Percentiles rank a stretch among this genome's conserved stretches.
phyloP scores from a whole-genome alignment of 2,113 vertebrate genomes.

The Progne subis region DNA sequence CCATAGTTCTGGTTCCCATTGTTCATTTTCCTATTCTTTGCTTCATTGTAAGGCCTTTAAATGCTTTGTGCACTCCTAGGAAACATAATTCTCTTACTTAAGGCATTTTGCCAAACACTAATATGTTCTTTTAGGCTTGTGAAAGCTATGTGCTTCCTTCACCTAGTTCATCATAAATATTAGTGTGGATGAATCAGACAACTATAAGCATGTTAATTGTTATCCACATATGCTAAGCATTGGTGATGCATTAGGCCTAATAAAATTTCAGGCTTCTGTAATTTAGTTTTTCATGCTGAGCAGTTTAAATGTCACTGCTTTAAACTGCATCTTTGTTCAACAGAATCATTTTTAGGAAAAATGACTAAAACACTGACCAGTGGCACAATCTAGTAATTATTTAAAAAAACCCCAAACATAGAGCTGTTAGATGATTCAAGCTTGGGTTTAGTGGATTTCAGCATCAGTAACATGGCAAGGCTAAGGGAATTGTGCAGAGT shows the following conservation, averaged over 20 bases:
- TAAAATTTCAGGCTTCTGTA: background rate
- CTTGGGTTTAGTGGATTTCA: background rate
- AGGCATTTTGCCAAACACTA: background rate
- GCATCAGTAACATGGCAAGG: background rate
- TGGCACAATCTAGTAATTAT: background rate
- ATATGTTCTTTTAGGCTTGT: background rate
- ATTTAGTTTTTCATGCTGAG: background rate
- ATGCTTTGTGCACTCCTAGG: accelerated
- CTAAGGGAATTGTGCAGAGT: background rate
- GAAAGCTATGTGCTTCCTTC: background rate
- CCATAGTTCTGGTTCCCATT: background rate
- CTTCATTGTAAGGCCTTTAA: background rate
- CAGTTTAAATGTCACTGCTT: background rate
- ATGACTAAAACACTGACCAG: background rate
- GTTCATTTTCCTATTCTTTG: background rate
- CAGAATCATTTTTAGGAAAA: background rate
- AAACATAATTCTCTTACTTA: background rate
- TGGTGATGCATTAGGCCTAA: background rate
- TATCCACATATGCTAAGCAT: background rate
- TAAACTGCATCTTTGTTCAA: background rate
- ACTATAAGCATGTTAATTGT: background rate
- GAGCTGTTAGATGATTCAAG: accelerated
- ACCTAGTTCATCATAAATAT: background rate
- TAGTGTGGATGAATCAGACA: background rate
- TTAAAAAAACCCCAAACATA: accelerated